phyloP scores from a whole-genome alignment of 1,140 invertebrate species.

The Hyposmocoma kahamanoa region DNA sequence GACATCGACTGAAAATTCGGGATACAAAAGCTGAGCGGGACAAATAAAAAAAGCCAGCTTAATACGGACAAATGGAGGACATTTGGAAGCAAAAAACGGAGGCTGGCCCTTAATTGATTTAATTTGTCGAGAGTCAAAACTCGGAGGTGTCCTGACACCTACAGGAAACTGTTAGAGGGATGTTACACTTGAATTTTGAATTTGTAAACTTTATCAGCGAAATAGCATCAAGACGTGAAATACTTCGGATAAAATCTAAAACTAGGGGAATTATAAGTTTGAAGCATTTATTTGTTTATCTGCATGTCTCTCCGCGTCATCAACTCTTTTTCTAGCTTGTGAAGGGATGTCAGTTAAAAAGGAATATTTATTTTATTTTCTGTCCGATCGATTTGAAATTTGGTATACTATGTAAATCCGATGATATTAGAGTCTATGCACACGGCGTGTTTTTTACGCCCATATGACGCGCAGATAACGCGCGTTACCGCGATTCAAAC shows the following conservation, averaged over 20 bases:
- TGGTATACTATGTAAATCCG: too few relatives aligned
- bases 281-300: background rate
- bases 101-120: slow-evolving; percentile 59
- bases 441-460: too few relatives aligned
- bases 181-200: background rate
- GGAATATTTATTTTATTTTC: too few relatives aligned
- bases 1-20: slow-evolving; percentile 16
- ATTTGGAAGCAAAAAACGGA: slow-evolving; percentile 39
- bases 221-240: too few relatives aligned
- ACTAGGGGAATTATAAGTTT: background rate
- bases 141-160: slow-evolving; percentile 30
- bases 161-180: slow-evolving; percentile 8
- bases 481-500: too few relatives aligned
- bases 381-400: too few relatives aligned
- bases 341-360: too few relatives aligned
- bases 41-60: slow-evolving; percentile 46
- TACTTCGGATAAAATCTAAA: background rate
- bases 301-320: background rate
- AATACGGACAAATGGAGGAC: slow-evolving; percentile 53
- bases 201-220: background rate
- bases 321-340: background rate
- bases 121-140: slow-evolving; percentile 63
- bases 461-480: too few relatives aligned
- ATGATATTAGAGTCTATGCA: too few relatives aligned
- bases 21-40: slow-evolving; percentile 24